These are phyloP conservation scores for Sebastes iracundus DNA, from an alignment of 2,797 vertebrate genomes.

Conservation along the genomic window DNA sequence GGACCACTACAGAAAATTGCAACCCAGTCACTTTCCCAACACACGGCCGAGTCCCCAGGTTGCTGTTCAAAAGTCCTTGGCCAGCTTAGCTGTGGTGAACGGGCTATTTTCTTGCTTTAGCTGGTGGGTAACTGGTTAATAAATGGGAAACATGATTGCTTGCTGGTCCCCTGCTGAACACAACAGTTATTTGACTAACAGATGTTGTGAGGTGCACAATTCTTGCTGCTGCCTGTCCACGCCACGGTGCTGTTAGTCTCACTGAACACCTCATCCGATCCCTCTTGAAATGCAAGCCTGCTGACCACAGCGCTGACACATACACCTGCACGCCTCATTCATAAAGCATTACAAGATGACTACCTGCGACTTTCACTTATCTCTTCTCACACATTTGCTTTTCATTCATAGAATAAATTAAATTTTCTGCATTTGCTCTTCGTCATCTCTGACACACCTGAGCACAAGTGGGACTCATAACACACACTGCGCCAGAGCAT, in stretches of 20 bases:
- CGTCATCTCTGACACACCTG: background rate
- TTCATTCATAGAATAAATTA: conserved; percentile 19
- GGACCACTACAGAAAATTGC: background rate
- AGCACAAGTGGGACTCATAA: background rate
- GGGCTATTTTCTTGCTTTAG: conserved; percentile 1
- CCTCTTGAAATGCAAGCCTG: conserved; percentile 46
- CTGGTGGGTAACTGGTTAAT: background rate
- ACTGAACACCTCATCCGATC: conserved; percentile 25
- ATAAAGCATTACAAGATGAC: conserved; percentile 53
- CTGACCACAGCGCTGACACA: conserved; percentile 31
- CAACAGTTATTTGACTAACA: background rate
- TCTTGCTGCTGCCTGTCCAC: background rate
- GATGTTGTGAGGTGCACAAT: background rate
- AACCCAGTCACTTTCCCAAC: background rate
- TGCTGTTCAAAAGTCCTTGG: conserved; percentile 7
- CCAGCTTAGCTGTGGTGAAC: conserved; percentile 22
- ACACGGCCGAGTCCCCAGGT: conserved; percentile 8
- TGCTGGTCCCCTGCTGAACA: background rate
- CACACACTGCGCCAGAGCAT: background rate
- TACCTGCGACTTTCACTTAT: conserved; percentile 15
- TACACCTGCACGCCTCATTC: conserved; percentile 51
- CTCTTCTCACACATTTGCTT: background rate
- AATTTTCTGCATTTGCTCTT: background rate
- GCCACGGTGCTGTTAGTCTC: background rate
- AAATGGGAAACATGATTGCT: conserved; percentile 17